phyloP scores from a whole-genome alignment of 2,113 vertebrate genomes.

The Alosa alosa region DNA sequence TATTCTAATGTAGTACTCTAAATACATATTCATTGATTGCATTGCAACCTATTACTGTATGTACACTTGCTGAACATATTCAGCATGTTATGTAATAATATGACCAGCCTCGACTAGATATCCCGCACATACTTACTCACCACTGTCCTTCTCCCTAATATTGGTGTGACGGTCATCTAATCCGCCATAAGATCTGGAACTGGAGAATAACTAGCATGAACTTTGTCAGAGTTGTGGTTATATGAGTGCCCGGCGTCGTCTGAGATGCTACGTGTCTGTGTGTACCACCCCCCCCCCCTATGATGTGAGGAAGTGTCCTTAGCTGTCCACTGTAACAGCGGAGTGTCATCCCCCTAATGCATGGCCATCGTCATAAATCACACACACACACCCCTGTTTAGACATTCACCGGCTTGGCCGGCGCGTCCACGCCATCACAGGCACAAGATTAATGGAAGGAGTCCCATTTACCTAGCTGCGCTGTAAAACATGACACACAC shows the following conservation, averaged over 20 bases:
- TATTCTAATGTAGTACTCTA: neutral
- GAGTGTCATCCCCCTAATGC: conserved; percentile 64
- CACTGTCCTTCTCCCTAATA: too few species aligned
- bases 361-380: conserved; percentile 69
- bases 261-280: neutral
- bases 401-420: conserved; percentile 68
- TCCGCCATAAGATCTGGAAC: neutral
- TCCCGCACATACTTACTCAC: neutral
- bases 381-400: conserved; percentile 54
- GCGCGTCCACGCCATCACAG: conserved; percentile 56
- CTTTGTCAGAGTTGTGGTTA: neutral
- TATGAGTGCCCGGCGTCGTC: neutral
- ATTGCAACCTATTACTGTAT: neutral
- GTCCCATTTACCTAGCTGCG: conserved; percentile 64
- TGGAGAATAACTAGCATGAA: neutral
- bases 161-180: neutral
- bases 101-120: neutral
- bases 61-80: neutral
- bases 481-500: conserved; percentile 49
- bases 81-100: neutral
- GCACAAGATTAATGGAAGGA: conserved; percentile 69
- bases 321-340: conserved; percentile 66
- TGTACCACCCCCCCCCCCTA: neutral
- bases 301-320: conserved; percentile 60
- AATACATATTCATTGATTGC: neutral